Conservation (phyloP, 2,888 invertebrate genomes). For the Penaeus monodon region DNA sequence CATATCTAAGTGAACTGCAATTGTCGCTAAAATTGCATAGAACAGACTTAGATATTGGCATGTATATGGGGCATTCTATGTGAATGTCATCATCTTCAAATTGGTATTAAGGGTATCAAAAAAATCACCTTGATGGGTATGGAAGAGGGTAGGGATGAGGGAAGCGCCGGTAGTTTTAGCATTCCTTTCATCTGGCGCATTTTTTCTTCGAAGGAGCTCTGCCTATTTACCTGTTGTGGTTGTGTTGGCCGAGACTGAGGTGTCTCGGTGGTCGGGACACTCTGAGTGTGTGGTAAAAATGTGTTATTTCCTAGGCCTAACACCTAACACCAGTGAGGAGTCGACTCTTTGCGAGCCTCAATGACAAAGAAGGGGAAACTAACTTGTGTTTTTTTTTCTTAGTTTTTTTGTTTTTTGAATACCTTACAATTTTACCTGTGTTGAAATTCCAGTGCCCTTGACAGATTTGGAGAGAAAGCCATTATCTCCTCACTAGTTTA, state of each 20-base stretch:
- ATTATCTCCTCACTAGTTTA: too few species aligned
- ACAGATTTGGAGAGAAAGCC: too few species aligned
- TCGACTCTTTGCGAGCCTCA: too few species aligned
- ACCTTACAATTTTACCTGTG: too few species aligned
- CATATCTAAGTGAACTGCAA: too few species aligned
- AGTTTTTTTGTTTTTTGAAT: too few species aligned
- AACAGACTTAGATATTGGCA: too few species aligned
- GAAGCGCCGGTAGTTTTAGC: conserved; percentile 54
- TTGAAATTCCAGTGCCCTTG: too few species aligned
- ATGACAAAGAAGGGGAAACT: too few species aligned
- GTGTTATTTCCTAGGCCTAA: conserved; percentile 17
- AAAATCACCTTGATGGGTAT: conserved; percentile 59
- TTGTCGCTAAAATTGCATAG: too few species aligned
- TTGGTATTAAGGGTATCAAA: not conserved
- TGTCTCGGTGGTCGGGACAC: conserved; percentile 37
- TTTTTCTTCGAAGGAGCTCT: conserved; percentile 61
- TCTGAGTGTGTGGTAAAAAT: conserved; percentile 43
- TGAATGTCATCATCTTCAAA: not conserved
- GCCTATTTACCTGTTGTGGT: conserved; percentile 50
- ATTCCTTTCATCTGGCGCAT: conserved; percentile 60
- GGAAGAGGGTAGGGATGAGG: conserved; percentile 54
- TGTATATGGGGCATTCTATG: too few species aligned
- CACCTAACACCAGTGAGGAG: not conserved
- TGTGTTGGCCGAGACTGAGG: conserved; percentile 40
- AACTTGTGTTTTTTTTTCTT: too few species aligned